phyloP scores from a whole-genome alignment of 2,888 invertebrate species.

The Aphelenchoides bicaudatus region DNA sequence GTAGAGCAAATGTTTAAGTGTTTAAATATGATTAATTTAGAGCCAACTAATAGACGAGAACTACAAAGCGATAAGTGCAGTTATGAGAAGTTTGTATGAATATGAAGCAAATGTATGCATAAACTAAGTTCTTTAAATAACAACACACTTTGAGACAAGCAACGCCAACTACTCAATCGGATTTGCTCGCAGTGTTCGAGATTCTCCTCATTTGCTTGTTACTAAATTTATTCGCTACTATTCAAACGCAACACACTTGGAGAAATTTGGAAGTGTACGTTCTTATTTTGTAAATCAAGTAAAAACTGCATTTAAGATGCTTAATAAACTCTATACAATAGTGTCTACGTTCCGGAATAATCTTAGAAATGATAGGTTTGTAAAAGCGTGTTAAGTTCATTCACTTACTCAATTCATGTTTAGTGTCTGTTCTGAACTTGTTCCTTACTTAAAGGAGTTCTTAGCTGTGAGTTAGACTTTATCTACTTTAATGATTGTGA shows the following conservation, averaged over 20 bases:
- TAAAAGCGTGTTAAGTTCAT: background rate
- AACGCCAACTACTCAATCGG: background rate
- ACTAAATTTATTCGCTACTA: conserved; percentile 13
- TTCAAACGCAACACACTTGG: background rate
- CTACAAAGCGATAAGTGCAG: conserved; percentile 1
- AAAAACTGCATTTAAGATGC: background rate
- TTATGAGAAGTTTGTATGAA: background rate
- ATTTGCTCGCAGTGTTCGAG: background rate
- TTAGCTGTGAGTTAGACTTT: background rate
- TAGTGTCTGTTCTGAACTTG: conserved; percentile 2
- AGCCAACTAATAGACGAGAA: too few relatives aligned
- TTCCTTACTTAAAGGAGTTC: background rate
- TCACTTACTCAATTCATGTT: background rate
- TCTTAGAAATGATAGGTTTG: background rate
- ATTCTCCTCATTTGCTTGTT: background rate
- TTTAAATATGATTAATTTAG: background rate
- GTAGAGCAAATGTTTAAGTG: background rate
- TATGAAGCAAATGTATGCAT: conserved; percentile 1
- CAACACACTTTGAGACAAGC: background rate
- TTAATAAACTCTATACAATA: conserved; percentile 2
- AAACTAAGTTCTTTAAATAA: background rate
- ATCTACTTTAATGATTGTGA: background rate
- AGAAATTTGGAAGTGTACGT: background rate
- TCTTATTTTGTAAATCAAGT: background rate
- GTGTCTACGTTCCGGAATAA: background rate